Base-by-base conservation (phyloP, 2,888 invertebrate genomes). In the Trichopria drosophilae region DNA sequence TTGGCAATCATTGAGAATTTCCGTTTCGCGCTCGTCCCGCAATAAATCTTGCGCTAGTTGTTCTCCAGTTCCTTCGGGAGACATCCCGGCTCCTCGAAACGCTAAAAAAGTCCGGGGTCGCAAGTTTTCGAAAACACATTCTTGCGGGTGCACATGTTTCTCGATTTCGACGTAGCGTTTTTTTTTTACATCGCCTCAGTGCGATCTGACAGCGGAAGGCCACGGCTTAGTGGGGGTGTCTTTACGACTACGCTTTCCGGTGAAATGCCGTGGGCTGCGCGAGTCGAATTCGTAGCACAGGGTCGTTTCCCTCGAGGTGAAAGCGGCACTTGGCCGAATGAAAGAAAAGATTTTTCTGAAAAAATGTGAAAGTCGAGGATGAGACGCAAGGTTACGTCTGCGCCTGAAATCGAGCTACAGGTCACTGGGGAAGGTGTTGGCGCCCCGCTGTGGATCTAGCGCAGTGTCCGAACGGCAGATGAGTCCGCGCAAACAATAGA, bases 331-430 rank as follows among this genome's bases (percentile, higher is more conserved):
- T 10, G 42, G 29, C 22, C 37, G 46, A 20, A 32, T 43, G 40
- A 16, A 54, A 56, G 37, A 53, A 51, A 47, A 51, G 59, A 43
- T 44, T 62, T 63, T 61, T 58, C 36, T 51, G 43, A 66, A 65
- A 67, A 71, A 69, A 68, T 67, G 68, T 69, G 71, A 72, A 72
- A 72, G 72, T 67, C 65, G 44, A 51, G 52, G 58, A 56, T 36
- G 57, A 44, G 51, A 5, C 18, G 47, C 54, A 51, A 54, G 47
- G 54, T 47, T 47, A 37, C 36, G 31, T 37, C 40, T 24, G n/a
- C 9, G 35, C 26, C 15, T 36, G 16, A n/a, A n/a, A n/a, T n/a
- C n/a, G n/a, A n/a, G n/a, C n/a, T n/a, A n/a, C n/a, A n/a, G n/a
- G n/a, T n/a, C n/a, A n/a, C n/a, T n/a, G n/a, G n/a, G n/a, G n/a